These are phyloP conservation scores for Pygoscelis adeliae DNA, from an alignment of 2,113 vertebrate genomes.

Conservation along the genomic window DNA sequence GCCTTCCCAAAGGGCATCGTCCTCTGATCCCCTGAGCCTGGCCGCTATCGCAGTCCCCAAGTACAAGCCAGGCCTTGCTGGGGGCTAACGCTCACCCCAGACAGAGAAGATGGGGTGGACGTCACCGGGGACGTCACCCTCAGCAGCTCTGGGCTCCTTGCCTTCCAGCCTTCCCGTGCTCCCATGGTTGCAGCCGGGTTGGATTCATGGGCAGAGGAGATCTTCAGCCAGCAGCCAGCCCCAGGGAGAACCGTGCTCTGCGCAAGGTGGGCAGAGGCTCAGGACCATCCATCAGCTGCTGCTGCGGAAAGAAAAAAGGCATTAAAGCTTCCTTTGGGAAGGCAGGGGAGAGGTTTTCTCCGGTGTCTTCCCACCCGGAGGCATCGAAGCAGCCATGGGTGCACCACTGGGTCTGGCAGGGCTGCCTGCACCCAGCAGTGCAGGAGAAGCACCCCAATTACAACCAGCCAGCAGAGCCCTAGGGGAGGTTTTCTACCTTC, in stretches of 20 bases:
- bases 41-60: accelerated
- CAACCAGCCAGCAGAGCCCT: neutral
- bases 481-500: neutral
- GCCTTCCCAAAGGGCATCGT: neutral
- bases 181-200: neutral
- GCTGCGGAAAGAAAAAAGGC: too few species aligned
- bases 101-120: neutral
- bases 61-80: neutral
- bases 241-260: neutral
- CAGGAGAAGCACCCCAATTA: neutral
- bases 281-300: neutral
- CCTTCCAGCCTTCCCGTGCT: neutral
- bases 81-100: neutral
- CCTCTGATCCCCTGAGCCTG: neutral
- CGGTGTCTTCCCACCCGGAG: neutral
- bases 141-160: neutral
- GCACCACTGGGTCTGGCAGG: neutral
- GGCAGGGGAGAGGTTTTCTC: neutral
- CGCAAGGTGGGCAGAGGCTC: neutral
- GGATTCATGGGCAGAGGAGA: neutral
- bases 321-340: neutral
- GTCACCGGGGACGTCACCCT: neutral
- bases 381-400: neutral
- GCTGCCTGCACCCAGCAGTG: neutral
- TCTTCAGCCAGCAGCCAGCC: neutral